A percentile compares a stretch with the other conserved stretches of the same genome.
phyloP scores from a whole-genome alignment of 2,888 invertebrate species.

The Ellobium chinense region DNA sequence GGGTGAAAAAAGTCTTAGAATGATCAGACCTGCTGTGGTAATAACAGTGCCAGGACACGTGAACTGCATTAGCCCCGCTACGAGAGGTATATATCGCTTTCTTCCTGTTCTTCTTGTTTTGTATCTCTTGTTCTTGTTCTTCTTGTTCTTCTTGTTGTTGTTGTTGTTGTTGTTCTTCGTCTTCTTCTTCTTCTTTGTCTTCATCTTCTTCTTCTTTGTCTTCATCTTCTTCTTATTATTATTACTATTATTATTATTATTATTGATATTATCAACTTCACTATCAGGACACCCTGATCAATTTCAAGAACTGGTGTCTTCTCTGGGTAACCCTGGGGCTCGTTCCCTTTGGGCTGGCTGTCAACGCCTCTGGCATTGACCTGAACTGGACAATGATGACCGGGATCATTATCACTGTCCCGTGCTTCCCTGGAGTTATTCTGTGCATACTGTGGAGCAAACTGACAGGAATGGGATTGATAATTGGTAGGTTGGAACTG shows the following conservation, averaged over 20 bases:
- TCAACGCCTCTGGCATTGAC: conserved; percentile 62
- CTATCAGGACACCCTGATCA: conserved; percentile 62
- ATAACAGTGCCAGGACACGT: too few relatives aligned
- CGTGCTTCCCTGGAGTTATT: conserved; percentile 67
- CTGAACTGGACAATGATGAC: conserved; percentile 67
- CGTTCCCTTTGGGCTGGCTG: conserved; percentile 66
- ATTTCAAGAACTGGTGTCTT: conserved; percentile 73
- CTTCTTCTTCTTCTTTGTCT: conserved; percentile 17
- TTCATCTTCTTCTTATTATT: conserved; percentile 2
- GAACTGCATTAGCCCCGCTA: too few relatives aligned
- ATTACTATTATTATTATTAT: conserved; percentile 1
- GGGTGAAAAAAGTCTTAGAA: too few relatives aligned
- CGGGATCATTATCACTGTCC: conserved; percentile 69
- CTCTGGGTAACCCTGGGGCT: conserved; percentile 68
- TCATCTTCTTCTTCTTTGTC: background rate
- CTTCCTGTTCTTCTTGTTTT: too few relatives aligned
- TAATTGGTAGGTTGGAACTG: conserved; percentile 62
- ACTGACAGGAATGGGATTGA: conserved; percentile 62
- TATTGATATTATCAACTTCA: background rate
- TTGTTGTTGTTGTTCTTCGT: conserved; percentile 15
- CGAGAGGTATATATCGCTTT: too few relatives aligned
- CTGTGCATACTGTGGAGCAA: conserved; percentile 70
- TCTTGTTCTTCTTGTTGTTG: background rate
- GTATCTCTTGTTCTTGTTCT: too few relatives aligned
- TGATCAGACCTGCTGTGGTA: too few relatives aligned